Conservation (phyloP, 2,888 invertebrate species). For the Parnassius smintheus region DNA sequence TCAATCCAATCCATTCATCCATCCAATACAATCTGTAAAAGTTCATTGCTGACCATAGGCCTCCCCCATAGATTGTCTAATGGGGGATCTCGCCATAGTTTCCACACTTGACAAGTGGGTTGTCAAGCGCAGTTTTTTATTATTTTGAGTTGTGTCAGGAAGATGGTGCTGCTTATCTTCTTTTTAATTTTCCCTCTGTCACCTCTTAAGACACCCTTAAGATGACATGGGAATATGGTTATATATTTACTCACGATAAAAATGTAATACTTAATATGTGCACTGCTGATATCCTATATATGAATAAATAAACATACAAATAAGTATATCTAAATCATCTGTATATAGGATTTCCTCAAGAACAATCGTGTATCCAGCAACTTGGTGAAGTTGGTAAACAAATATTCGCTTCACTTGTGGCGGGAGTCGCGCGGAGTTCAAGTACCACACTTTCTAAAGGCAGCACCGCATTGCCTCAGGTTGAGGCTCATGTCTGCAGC, state of each 20-base stretch:
- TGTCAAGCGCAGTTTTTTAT: too few species aligned
- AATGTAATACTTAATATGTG: neutral
- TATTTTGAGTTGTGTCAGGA: too few species aligned
- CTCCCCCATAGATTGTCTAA: too few species aligned
- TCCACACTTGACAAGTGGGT: too few species aligned
- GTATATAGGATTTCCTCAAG: slow-evolving; percentile 53
- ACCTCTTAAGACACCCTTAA: too few species aligned
- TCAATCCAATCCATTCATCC: neutral
- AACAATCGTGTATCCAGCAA: slow-evolving; percentile 65
- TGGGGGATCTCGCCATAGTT: too few species aligned
- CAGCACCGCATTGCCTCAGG: slow-evolving; percentile 54
- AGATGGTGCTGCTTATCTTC: too few species aligned
- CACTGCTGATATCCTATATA: neutral
- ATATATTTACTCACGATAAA: neutral
- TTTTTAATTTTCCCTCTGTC: too few species aligned
- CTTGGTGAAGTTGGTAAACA: slow-evolving; percentile 52
- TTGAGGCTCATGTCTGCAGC: slow-evolving; percentile 60
- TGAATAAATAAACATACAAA: neutral
- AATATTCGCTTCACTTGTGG: slow-evolving; percentile 61
- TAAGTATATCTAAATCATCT: neutral
- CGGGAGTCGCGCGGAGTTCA: slow-evolving; percentile 59
- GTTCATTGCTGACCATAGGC: too few species aligned
- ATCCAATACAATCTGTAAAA: too few species aligned
- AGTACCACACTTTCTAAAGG: slow-evolving; percentile 52
- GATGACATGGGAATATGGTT: too few species aligned